Base-by-base conservation (phyloP, 2,888 invertebrate species). In the Tridacna gigas region DNA sequence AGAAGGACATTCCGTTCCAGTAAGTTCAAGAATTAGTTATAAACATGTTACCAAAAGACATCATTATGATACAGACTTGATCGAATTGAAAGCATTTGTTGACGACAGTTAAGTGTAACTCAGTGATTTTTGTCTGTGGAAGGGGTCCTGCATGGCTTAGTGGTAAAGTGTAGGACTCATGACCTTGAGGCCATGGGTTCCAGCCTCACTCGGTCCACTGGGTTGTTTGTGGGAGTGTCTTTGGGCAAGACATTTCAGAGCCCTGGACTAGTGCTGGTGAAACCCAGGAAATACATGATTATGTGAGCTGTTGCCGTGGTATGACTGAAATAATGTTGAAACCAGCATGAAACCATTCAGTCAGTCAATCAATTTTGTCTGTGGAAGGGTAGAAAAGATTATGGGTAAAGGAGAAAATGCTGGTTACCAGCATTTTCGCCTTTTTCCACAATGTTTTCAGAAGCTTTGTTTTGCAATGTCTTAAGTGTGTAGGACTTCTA, bases 1-100 rank as follows among this genome's bases (percentile, higher is more conserved):
- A 20, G 80, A 71, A 15, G 84, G 84, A 26, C 84, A 84, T 26
- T 84, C 84, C 3, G 45, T 81, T 15, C 84, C 84, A 63, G 84
- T 84, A 78, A 37, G 48, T 47, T n/a, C n/a, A n/a, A n/a, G n/a
- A n/a, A n/a, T n/a, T n/a, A n/a, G n/a, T n/a, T n/a, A n/a, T n/a
- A n/a, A n/a, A n/a, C n/a, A n/a, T n/a, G n/a, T n/a, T n/a, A n/a
- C n/a, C n/a, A n/a, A n/a, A n/a, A n/a, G n/a, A n/a, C n/a, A n/a
- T n/a, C n/a, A n/a, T n/a, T n/a, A n/a, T n/a, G n/a, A 63, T 25
- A 63, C 11, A 63, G 25, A 11, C 9, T 63, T 51, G 51, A 15
- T 51, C 51, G 15, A 51, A 51, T 51, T 51, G 51, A 51, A 51
- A 51, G 11, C 51, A 51, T 11, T 51, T 51, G n/a, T n/a, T n/a